Evolutionary conservation across 2,888 invertebrate species (phyloP), one percentile per base, ranked within the genome.

Genomic region (Germaria angustata): DNA sequence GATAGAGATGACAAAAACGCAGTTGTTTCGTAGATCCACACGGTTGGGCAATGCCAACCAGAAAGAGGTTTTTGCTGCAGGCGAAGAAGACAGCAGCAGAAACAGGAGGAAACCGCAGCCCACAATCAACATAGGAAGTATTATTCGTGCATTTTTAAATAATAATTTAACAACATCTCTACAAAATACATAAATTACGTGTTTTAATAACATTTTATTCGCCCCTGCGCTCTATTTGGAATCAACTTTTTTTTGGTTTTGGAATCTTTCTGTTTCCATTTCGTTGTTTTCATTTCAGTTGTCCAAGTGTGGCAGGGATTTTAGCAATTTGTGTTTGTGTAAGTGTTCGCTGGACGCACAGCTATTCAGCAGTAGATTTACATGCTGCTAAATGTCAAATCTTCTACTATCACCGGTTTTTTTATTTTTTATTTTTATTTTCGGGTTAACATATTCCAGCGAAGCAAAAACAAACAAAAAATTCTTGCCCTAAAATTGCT

Each of bases 121-220:
- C 22, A 32, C 15, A 9, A 34, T 9, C 15, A 44, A 63, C 32
- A n/a, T 41, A 53, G 44, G 49, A 22, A 61, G 24, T n/a, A 66
- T 71, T 69, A 66, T 79, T 78, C 72, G 77, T 69, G 49, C 59
- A 73, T 51, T 79, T 81, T 79, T 79, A 65, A 78, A 81, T 69
- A 63, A 81, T 81, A 78, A 78, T 75, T 79, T 76, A 49, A 75
- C 69, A 75, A 20, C 71, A 66, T 59, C 55, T 61, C 46, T 66
- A 36, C 15, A 65, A 59, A 82, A 66, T 66, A 76, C 75, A 76
- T 71, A 82, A 79, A 76, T 76, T 66, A 79, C 75, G 79, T 72
- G 75, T 82, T 82, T 79, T 71, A 82, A 76, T 79, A 82, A 82
- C 59, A 82, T 79, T 75, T 71, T 82, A 66, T 78, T 82, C 75